phyloP scores from a whole-genome alignment of 1,140 invertebrate species.

The Campodea augens region DNA sequence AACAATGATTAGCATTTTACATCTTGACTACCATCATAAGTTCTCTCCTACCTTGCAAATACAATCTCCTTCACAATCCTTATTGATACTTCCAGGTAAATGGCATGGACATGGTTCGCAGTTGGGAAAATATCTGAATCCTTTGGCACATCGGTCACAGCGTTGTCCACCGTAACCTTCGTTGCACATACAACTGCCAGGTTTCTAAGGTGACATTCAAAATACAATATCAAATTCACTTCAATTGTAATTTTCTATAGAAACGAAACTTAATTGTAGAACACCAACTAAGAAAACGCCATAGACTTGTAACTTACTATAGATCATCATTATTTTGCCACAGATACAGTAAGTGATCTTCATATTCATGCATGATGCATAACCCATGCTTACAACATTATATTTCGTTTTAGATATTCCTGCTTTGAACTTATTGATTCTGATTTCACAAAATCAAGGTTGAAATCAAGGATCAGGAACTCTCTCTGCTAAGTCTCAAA shows the following conservation, averaged over 20 bases:
- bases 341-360: too few species aligned
- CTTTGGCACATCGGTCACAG: conserved; percentile 68
- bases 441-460: too few species aligned
- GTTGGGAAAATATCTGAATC: conserved; percentile 54
- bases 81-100: conserved; percentile 40
- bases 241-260: not conserved
- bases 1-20: conserved; percentile 14
- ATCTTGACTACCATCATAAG: too few species aligned
- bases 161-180: conserved; percentile 56
- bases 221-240: conserved; percentile 1
- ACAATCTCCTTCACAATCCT: conserved; percentile 61
- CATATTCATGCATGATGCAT: too few species aligned
- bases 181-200: conserved; percentile 62
- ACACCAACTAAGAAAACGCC: conserved; percentile 1
- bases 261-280: not conserved
- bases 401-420: too few species aligned
- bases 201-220: conserved; percentile 23
- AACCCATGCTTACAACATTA: too few species aligned
- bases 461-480: too few species aligned
- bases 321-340: too few species aligned
- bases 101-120: conserved; percentile 71
- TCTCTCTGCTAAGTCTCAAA: too few species aligned
- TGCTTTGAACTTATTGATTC: too few species aligned
- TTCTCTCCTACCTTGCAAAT: conserved; percentile 56
- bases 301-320: too few species aligned